Evolutionary conservation across 2,888 invertebrate species (phyloP).

Genomic region (Eupithecia vulgata): DNA sequence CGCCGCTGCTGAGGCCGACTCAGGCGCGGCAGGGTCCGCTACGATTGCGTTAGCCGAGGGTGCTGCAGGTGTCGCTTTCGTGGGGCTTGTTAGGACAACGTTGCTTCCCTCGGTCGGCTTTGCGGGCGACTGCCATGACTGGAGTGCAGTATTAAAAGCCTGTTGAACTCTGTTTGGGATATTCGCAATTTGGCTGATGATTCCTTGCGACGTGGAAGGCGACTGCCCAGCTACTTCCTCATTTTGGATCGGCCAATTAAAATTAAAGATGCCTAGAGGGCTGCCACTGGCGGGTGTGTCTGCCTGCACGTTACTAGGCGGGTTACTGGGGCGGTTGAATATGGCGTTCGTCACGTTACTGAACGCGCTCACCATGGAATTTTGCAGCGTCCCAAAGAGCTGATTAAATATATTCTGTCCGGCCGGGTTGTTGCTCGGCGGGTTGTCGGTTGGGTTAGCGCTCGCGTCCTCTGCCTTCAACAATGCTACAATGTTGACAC

Average conservation of each 20-base stretch:
- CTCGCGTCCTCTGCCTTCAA: constrained; percentile 56
- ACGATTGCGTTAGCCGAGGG: constrained; percentile 10
- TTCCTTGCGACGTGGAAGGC: neutral
- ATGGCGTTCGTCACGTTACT: neutral
- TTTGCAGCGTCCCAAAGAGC: constrained; percentile 15
- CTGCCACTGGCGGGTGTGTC: constrained; percentile 27
- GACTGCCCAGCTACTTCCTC: constrained; percentile 5
- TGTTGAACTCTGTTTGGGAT: neutral
- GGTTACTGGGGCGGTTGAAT: neutral
- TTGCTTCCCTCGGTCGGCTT: constrained; percentile 14
- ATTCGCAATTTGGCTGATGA: constrained; percentile 4
- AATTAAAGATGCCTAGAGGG: neutral
- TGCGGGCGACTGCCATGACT: neutral
- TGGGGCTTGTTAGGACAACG: constrained; percentile 20
- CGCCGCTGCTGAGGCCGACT: neutral
- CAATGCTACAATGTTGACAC: constrained; percentile 59
- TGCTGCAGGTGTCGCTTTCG: constrained; percentile 6
- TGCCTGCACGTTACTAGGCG: constrained; percentile 26
- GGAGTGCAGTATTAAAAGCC: neutral
- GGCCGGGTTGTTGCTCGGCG: neutral
- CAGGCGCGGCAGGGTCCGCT: neutral
- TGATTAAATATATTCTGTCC: neutral
- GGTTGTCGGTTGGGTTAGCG: neutral
- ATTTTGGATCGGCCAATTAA: neutral
- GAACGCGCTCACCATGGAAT: neutral